Evolutionary conservation across 1,140 invertebrate genomes (phyloP), one percentile per base, ranked within the genome.

Genomic region (Drosophila pallidifrons): DNA sequence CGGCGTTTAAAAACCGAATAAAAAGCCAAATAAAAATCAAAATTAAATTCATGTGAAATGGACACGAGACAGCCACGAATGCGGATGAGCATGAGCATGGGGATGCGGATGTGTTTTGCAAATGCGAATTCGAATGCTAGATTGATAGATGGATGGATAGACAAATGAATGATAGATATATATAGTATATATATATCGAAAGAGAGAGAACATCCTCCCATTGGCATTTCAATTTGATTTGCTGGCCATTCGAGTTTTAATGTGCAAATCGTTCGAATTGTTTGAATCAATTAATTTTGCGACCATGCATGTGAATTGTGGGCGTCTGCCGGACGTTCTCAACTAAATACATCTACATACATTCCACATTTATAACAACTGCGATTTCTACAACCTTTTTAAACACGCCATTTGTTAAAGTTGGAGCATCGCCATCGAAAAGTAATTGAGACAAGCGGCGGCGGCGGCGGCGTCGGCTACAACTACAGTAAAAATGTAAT

Each of bases 151-250:
- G 1, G 30, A 20, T 38, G 32, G 13, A 54, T 10, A 30, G 11
- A 52, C 11, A 30, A n/a, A 30, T 30, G 28, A n/a, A 49, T 28
- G 20, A 20, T n/a, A 43, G 30, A 32, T 32, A 32, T 4, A 25
- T 25, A 25, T 25, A 25, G 20, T 25, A 25, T 25, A 25, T 25
- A 25, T 25, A 25, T 25, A 25, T 25, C 20, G 20, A 20, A 20
- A 20, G 20, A 10, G 35, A 38, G 35, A 38, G 8, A 1, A 38
- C 45, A 38, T 35, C 11, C 32, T 28, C 51, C 57, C 57, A 79
- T 71, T 83, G 81, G 81, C 76, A 76, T 80, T 82, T 83, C 81
- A 82, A 82, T 83, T 82, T 83, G 81, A 82, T 82, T 83, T 82
- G 80, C 57, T 60, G 65, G 66, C 61, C 75, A 66, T 47, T 45